These are phyloP conservation scores for Sminthurides aquaticus DNA, from an alignment of 2,888 invertebrate species.

Conservation along the genomic window DNA sequence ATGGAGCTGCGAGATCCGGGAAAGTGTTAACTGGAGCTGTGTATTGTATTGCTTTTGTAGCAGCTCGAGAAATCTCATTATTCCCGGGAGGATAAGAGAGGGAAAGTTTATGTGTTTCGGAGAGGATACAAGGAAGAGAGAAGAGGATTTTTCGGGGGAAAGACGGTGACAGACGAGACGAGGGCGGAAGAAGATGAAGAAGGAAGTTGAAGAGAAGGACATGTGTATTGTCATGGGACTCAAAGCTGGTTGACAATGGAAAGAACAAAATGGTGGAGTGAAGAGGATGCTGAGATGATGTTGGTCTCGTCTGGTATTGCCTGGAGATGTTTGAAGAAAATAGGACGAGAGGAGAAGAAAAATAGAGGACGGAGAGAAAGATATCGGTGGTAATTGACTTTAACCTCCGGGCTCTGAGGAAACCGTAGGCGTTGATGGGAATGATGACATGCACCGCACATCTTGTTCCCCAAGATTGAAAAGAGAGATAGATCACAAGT, in stretches of 20 bases:
- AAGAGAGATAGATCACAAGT: background rate
- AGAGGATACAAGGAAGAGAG: too few relatives aligned
- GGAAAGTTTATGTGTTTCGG: too few relatives aligned
- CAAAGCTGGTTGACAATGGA: background rate
- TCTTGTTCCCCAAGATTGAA: background rate
- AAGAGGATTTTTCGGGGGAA: too few relatives aligned
- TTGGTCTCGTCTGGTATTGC: too few relatives aligned
- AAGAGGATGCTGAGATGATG: background rate
- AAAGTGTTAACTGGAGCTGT: too few relatives aligned
- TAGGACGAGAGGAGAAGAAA: slow-evolving; percentile 5
- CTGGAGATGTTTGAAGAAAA: background rate
- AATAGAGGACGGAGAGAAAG: slow-evolving; percentile 11
- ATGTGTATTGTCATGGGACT: background rate
- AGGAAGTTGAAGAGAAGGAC: slow-evolving; percentile 6
- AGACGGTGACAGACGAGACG: slow-evolving; percentile 1
- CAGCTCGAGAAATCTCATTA: too few relatives aligned
- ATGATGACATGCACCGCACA: background rate
- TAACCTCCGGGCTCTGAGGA: background rate
- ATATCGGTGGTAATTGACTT: background rate
- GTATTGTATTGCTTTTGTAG: too few relatives aligned
- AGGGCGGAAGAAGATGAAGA: background rate
- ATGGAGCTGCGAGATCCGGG: too few relatives aligned
- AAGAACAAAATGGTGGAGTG: slow-evolving; percentile 1
- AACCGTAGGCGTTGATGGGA: background rate
- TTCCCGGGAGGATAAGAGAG: slow-evolving; percentile 8